Base-by-base conservation (phyloP, 2,113 vertebrate genomes). In the Bagarius yarrelli region DNA sequence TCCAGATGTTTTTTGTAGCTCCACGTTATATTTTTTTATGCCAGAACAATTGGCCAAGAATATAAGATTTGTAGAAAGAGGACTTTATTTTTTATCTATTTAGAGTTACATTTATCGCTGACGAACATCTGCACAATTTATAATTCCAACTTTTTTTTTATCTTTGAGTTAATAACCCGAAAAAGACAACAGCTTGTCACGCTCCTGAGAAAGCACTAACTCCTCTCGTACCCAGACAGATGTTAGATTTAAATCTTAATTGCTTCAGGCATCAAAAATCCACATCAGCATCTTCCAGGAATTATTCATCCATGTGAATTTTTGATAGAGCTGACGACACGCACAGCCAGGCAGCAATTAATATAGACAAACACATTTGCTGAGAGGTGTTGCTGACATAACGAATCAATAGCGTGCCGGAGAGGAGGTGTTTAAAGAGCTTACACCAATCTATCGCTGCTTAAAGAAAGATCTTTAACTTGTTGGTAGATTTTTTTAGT, bases 341-440 rank as follows among this genome's bases (percentile, higher is more conserved):
- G n/a, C 27, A 52, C 44, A 13, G 69, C 67, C 16, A 80, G 34
- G 21, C 56, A 34, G 55, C 36, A 50, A 80, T 71, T 59, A 56
- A 60, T 60, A 71, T 59, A 47, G 67, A 72, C 66, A 61, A 52
- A 72, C 55, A 60, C 55, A 80, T 80, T 80, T 18, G 36, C 67
- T 72, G 56, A 56, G 52, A 56, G 52, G 21, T 59, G 50, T 14
- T 60, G 67, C 40, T 72, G 67, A 59, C 56, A 50, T 27, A 61
- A 40, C 44, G 25, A 30, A 23, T 73, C 69, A 73, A 61, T 73
- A 61, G 0, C 34, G 44, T 73, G 44, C 19, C 18, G 6, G 27
- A 72, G 44, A 75, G 53, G 72, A 36, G 30, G 36, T 52, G 56
- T 36, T 72, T 50, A 36, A 72, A 72, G 36, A 71, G 78, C 40